phyloP scores from a whole-genome alignment of 2,113 vertebrate genomes.

The Anarhynchus alexandrinus region DNA sequence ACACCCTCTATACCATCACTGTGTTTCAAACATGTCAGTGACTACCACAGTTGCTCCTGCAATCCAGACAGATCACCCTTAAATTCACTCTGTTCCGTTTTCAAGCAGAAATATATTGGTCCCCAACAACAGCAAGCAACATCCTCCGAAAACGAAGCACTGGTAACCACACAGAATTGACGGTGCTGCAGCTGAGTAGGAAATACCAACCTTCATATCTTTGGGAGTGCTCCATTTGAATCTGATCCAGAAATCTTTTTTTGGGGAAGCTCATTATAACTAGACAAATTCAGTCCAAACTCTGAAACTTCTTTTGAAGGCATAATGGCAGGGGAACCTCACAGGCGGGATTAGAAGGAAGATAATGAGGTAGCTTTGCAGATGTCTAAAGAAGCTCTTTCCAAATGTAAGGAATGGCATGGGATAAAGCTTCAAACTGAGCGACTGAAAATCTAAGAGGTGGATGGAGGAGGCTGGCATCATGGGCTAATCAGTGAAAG shows the following conservation, averaged over 20 bases:
- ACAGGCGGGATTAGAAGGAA: constrained; percentile 7
- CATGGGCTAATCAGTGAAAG: constrained; percentile 3
- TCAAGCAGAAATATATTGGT: background rate
- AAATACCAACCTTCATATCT: background rate
- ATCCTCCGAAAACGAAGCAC: background rate
- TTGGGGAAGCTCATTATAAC: background rate
- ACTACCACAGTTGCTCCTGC: background rate
- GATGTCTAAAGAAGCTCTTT: background rate
- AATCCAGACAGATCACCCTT: background rate
- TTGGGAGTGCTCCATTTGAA: background rate
- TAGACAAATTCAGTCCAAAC: constrained; percentile 2
- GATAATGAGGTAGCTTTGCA: constrained; percentile 9
- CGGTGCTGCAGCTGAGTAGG: background rate
- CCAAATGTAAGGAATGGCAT: background rate
- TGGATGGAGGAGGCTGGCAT: constrained; percentile 2
- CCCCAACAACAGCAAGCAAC: background rate
- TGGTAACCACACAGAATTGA: background rate
- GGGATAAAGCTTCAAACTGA: constrained; percentile 27
- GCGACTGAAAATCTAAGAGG: background rate
- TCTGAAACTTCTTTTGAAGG: constrained; percentile 33
- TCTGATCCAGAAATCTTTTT: background rate
- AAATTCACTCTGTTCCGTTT: background rate
- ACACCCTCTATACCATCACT: background rate
- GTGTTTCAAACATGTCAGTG: background rate
- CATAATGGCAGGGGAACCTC: background rate